Percentiles rank a stretch among this genome's conserved stretches.
Conservation (phyloP, 2,888 invertebrate genomes). For the Zootermopsis nevadensis region DNA sequence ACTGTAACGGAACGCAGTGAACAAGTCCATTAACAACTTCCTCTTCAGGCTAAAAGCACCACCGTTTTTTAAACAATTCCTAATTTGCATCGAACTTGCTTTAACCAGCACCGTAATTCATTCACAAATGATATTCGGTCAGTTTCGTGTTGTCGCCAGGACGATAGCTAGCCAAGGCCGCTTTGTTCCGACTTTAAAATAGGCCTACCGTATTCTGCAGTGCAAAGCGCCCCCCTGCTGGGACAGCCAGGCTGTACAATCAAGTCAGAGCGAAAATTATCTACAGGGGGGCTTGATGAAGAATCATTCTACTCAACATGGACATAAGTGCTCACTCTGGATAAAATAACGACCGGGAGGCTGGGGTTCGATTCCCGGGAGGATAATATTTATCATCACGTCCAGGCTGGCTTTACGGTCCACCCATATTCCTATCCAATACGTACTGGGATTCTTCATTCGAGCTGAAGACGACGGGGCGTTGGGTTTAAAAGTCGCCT, state of each 20-base stretch:
- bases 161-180: not conserved
- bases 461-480: no score
- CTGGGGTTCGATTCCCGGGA: no score
- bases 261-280: not conserved
- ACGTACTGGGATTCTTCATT: no score
- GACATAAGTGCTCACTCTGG: no score
- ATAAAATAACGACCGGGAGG: no score
- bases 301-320: not conserved
- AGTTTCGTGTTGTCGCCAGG: not conserved
- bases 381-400: no score
- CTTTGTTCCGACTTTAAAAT: not conserved
- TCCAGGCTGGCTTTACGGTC: no score
- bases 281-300: conserved; percentile 17
- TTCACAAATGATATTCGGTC: not conserved
- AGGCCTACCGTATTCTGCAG: not conserved
- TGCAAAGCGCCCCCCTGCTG: not conserved
- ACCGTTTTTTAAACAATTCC: not conserved
- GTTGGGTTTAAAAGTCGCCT: no score
- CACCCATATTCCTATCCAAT: no score
- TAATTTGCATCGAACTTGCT: not conserved
- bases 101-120: not conserved
- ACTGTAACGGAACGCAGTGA: no score
- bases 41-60: not conserved
- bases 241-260: not conserved
- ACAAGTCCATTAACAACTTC: not conserved